phyloP scores from a whole-genome alignment of 2,888 invertebrate genomes.

The Brachyopa scutellaris region DNA sequence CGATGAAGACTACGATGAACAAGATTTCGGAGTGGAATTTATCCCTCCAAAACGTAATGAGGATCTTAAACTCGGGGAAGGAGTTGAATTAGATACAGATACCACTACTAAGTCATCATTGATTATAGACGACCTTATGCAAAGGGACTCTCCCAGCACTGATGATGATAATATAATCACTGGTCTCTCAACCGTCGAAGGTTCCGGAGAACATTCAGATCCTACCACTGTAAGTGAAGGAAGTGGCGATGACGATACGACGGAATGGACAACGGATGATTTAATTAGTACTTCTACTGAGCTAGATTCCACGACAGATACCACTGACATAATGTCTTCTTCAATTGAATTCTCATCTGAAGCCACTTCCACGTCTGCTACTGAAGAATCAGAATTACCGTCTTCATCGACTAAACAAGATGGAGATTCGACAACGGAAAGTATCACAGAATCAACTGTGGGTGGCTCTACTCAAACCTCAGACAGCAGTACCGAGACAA shows the following conservation, averaged over 20 bases:
- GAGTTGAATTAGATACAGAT: conserved; percentile 76
- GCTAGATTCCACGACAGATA: conserved; percentile 71
- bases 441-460: too few relatives aligned
- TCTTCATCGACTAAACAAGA: neutral
- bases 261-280: neutral
- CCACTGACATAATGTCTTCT: conserved; percentile 34
- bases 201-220: conserved; percentile 77
- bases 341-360: conserved; percentile 72
- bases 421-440: too few relatives aligned
- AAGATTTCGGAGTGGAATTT: conserved; percentile 77
- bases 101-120: conserved; percentile 78
- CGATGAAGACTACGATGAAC: conserved; percentile 83
- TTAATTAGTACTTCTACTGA: conserved; percentile 56
- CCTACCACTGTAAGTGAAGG: conserved; percentile 75
- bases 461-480: too few relatives aligned
- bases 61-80: conserved; percentile 75
- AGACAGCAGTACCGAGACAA: too few relatives aligned
- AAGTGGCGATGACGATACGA: conserved; percentile 75
- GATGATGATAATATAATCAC: conserved; percentile 75
- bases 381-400: conserved; percentile 58
- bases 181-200: conserved; percentile 76
- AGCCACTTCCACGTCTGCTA: conserved; percentile 33
- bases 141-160: conserved; percentile 82
- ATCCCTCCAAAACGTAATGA: conserved; percentile 69
- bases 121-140: conserved; percentile 82